phyloP scores from a whole-genome alignment of 2,113 vertebrate species.

The Alouatta palliata region DNA sequence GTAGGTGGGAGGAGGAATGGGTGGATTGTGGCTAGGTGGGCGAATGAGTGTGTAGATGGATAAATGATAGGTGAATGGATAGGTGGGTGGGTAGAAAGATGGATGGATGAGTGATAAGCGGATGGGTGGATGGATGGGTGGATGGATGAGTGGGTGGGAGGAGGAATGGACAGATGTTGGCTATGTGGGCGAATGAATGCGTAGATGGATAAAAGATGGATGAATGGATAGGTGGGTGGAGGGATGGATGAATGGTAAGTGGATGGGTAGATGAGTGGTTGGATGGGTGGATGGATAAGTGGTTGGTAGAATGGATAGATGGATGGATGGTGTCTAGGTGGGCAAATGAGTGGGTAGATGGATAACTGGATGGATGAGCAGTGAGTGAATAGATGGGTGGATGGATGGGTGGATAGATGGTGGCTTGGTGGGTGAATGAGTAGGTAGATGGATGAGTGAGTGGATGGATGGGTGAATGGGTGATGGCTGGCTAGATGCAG shows the following conservation, averaged over 20 bases:
- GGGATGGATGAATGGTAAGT: no score
- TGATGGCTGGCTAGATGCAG: background rate
- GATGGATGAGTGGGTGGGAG: fast-evolving
- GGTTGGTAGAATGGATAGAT: no score
- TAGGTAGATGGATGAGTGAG: no score
- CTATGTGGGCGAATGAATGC: no score
- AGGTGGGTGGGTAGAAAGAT: fast-evolving
- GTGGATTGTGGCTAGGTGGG: background rate
- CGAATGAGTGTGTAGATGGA: background rate
- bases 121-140: no score
- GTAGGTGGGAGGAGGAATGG: no score
- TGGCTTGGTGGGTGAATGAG: background rate
- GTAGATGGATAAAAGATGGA: background rate
- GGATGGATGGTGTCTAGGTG: background rate
- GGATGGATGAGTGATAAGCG: no score
- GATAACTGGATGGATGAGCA: background rate
- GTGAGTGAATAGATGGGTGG: no score
- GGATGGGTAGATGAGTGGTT: background rate
- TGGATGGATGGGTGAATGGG: background rate
- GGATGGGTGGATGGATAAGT: background rate
- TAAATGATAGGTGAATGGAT: background rate
- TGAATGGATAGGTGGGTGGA: background rate
- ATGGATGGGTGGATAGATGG: background rate
- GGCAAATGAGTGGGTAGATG: background rate
- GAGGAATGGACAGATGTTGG: background rate